Evolutionary conservation across 2,797 vertebrate species (phyloP), one percentile per base, ranked within the genome.

Genomic region (Molothrus ater): DNA sequence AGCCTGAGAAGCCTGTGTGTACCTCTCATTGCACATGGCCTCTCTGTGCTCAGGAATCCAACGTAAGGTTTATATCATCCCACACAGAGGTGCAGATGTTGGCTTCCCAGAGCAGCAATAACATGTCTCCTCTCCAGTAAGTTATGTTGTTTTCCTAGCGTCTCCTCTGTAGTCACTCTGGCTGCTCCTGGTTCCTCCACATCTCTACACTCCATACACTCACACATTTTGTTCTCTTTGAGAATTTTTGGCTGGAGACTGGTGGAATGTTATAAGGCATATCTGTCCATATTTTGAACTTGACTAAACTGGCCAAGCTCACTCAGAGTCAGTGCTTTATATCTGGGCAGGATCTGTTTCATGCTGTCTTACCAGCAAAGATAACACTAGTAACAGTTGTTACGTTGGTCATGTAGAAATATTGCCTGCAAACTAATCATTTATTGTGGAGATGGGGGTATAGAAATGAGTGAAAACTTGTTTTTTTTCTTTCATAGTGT

Each of bases 1-100:
- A 78, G 94, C 65, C 78, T 3, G 32, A 80, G 64, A 36, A 82
- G 86, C 38, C 84, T 72, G 79, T 0, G 0, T 59, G 47, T 38
- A 71, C 69, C 89, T 82, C 81, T 88, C 11, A 2, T 92, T 34
- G 81, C 95, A 96, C 59, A 13, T 84, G 95, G 95, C 95, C 95
- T 86, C 95, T 87, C 90, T 83, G 84, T 43, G 82, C 91, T 94
- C 93, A 96, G 95, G 95, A 96, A 97, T 96, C 93, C 92, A 90
- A 71, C 9, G 89, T 87, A 96, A 92, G 95, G 95, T 96, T 97
- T 96, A 70, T 93, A 94, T 97, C 95, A 94, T 96, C 92, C 93
- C 95, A 96, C 94, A 94, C 93, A 94, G 91, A 96, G 93, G 89
- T 94, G 95, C 96, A 96, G 96, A 96, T 96, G 96, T 95, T 22